Base-by-base conservation (phyloP, 2,888 invertebrate species). In the Zaprionus bogoriensis region DNA sequence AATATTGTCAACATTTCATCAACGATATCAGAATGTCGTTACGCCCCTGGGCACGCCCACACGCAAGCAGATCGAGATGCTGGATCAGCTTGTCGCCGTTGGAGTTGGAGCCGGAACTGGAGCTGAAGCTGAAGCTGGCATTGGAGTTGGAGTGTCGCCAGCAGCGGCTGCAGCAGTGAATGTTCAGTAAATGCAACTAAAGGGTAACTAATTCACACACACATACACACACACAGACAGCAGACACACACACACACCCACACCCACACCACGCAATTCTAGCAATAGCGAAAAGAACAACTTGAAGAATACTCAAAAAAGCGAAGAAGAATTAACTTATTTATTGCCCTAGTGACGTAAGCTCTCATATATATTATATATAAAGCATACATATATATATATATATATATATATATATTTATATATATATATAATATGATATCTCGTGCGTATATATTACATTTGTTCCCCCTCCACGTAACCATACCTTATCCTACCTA, bases 1-100 rank as follows among this genome's bases (percentile, higher is more conserved):
- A 93, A 93, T 94, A 93, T 93, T 95, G 92, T 93, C 94, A 91
- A 94, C 94, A 92, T 94, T 94, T 88, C 88, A 91, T 87, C 88
- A 91, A 92, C 90, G 90, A 90, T 90, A 92, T 91, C 91, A 92
- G 89, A 92, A 92, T 91, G 91, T 89, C 73, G 91, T 91, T 82
- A 91, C 92, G 78, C 92, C 88, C 71, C 63, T 87, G 61, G 77
- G 75, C 58, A 77, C 88, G 79, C 88, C 88, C 67, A 86, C 87
- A 90, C 92, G 90, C 48, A 81, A 84, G 50, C 81, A 84, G 36
- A 70, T 83, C 41, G 64, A 80, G 53, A 72, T 84, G 84, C 69
- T 80, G 14, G 81, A 83, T 51, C 72, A 80, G 41, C 65, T 80
- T 25, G 80, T 77, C 38, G 70, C 51, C 53, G 60, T 53, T 39